Conservation (phyloP, 2,113 vertebrate species). For the Oxyruncus cristatus region DNA sequence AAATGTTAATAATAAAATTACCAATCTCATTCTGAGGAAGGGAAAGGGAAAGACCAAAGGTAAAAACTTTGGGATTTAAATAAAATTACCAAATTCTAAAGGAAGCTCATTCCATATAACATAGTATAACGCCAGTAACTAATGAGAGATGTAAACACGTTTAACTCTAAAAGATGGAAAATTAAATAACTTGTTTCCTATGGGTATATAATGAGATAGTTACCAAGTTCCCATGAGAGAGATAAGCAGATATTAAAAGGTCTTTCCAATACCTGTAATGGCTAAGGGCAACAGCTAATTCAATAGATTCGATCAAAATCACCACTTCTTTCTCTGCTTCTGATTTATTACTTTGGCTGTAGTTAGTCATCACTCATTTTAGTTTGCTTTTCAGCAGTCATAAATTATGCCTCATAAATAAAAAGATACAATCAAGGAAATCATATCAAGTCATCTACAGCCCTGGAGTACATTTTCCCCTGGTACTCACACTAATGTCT, state of each 20-base stretch:
- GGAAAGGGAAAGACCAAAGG: neutral
- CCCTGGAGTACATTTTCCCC: constrained; percentile 79
- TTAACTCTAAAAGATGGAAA: constrained; percentile 74
- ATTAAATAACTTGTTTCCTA: constrained; percentile 82
- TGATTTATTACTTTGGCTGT: constrained; percentile 93
- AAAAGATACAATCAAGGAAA: constrained; percentile 96
- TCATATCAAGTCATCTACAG: constrained; percentile 90
- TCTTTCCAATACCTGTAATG: constrained; percentile 93
- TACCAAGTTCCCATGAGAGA: constrained; percentile 82
- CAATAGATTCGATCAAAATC: constrained; percentile 97
- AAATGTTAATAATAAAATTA: constrained; percentile 7
- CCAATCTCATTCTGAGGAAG: neutral
- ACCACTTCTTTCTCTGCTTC: constrained; percentile 80
- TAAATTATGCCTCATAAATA: constrained; percentile 99
- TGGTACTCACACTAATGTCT: constrained; percentile 81
- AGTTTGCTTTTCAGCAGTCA: constrained; percentile 89
- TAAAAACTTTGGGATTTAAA: neutral
- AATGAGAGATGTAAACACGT: constrained; percentile 68
- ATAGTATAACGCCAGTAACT: constrained; percentile 55
- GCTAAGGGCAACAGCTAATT: constrained; percentile 94
- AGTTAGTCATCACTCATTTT: constrained; percentile 83
- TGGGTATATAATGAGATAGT: constrained; percentile 79
- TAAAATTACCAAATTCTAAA: constrained; percentile 34
- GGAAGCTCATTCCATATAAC: constrained; percentile 18
- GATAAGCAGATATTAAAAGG: constrained; percentile 95